These are phyloP conservation scores for Zaprionus kolodkinae DNA, from an alignment of 1,140 invertebrate species.

Conservation along the genomic window DNA sequence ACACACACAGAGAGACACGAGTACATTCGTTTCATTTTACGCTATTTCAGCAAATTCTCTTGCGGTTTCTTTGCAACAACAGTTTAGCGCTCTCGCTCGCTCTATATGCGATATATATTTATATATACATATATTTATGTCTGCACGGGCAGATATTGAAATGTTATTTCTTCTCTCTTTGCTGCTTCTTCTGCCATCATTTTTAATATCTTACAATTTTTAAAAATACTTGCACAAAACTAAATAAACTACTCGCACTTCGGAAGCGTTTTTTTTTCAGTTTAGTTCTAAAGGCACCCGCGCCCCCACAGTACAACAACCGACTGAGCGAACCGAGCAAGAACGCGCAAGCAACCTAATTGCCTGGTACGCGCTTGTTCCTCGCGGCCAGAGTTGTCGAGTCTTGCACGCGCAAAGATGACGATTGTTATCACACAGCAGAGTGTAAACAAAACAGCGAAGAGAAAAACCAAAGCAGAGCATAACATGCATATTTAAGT, in stretches of 20 bases:
- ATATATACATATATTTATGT: background rate
- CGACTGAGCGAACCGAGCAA: slow-evolving; percentile 16
- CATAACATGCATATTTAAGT: background rate
- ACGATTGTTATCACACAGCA: background rate
- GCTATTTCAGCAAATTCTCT: slow-evolving; percentile 51
- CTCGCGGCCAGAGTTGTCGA: slow-evolving; percentile 24
- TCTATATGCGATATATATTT: slow-evolving; percentile 2
- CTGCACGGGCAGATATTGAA: slow-evolving; percentile 12
- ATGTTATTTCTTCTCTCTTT: background rate
- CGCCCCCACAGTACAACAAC: slow-evolving; percentile 27
- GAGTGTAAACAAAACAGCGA: background rate
- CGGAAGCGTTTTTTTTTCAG: background rate
- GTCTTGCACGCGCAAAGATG: background rate
- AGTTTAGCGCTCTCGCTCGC: background rate
- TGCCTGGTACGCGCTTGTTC: slow-evolving; percentile 27
- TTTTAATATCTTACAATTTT: slow-evolving; percentile 7
- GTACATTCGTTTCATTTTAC: slow-evolving; percentile 33
- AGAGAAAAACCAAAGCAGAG: background rate
- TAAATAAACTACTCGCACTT: slow-evolving; percentile 6
- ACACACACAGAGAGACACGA: background rate
- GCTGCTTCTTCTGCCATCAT: background rate
- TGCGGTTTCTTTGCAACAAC: background rate
- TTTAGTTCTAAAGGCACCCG: slow-evolving; percentile 16
- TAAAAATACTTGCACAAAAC: background rate
- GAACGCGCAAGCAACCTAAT: slow-evolving; percentile 22